Conservation (phyloP, 2,888 invertebrate species). For the Ectropis crepuscularia region DNA sequence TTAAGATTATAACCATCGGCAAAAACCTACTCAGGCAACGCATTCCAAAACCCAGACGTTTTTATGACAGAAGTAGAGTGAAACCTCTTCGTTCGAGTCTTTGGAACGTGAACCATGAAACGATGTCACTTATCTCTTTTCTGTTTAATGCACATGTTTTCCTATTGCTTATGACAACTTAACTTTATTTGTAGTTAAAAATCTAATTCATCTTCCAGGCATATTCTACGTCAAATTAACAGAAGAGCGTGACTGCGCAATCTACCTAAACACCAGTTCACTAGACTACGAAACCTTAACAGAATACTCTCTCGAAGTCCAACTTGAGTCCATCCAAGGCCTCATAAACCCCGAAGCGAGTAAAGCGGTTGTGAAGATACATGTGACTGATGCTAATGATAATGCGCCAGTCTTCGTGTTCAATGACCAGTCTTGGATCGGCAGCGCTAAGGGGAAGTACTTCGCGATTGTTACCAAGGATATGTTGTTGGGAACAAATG, state of each 20-base stretch:
- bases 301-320: slow-evolving; percentile 90
- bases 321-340: slow-evolving; percentile 91
- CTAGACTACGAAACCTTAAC: slow-evolving; percentile 92
- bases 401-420: slow-evolving; percentile 93
- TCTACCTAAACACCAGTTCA: slow-evolving; percentile 88
- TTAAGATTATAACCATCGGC: too few relatives aligned
- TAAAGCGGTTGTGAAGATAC: slow-evolving; percentile 90
- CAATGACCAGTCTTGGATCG: slow-evolving; percentile 83
- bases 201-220: slow-evolving; percentile 63
- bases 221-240: slow-evolving; percentile 90
- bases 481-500: slow-evolving; percentile 89
- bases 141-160: too few relatives aligned
- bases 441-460: slow-evolving; percentile 88
- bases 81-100: too few relatives aligned
- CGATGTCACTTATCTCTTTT: too few relatives aligned
- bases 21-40: too few relatives aligned
- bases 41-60: too few relatives aligned
- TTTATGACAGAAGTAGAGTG: too few relatives aligned
- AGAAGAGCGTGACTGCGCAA: slow-evolving; percentile 92
- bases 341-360: slow-evolving; percentile 91
- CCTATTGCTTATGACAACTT: too few relatives aligned
- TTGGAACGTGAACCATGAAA: too few relatives aligned
- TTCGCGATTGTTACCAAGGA: slow-evolving; percentile 91
- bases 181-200: too few relatives aligned
- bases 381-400: slow-evolving; percentile 95